phyloP scores from a whole-genome alignment of 1,140 invertebrate genomes.

The Helicoverpa zea region DNA sequence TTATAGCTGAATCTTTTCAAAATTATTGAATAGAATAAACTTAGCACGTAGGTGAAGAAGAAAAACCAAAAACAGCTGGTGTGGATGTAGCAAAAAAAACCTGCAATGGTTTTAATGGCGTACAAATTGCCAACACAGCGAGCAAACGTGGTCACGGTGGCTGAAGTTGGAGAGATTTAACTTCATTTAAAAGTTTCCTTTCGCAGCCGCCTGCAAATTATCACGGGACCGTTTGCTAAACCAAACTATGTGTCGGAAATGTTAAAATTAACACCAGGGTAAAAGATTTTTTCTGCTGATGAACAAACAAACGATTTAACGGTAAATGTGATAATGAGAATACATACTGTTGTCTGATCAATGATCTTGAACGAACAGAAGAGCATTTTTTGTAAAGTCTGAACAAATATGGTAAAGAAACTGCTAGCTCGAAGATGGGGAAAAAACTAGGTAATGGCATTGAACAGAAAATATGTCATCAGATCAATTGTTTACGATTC shows the following conservation, averaged over 20 bases:
- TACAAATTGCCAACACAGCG: background rate
- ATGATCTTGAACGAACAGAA: background rate
- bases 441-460: constrained; percentile 15
- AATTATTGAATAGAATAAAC: too few species aligned
- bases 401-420: constrained; percentile 25
- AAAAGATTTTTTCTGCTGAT: background rate
- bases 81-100: background rate
- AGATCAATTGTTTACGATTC: constrained; percentile 33
- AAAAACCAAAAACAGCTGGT: too few species aligned
- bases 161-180: constrained; percentile 19
- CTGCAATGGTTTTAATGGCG: background rate
- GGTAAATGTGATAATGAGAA: background rate
- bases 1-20: background rate
- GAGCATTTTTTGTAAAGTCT: background rate
- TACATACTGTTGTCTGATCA: background rate
- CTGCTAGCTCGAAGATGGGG: constrained; percentile 4
- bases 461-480: constrained; percentile 32
- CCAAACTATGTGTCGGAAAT: constrained; percentile 7
- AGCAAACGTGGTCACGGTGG: background rate
- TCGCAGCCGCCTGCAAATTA: constrained; percentile 10
- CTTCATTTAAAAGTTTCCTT: constrained; percentile 21
- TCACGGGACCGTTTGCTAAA: background rate
- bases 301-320: background rate
- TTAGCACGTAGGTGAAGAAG: too few species aligned
- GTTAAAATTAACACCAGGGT: background rate